phyloP scores from a whole-genome alignment of 2,797 vertebrate genomes.

The Enteromius unitaeniatus region DNA sequence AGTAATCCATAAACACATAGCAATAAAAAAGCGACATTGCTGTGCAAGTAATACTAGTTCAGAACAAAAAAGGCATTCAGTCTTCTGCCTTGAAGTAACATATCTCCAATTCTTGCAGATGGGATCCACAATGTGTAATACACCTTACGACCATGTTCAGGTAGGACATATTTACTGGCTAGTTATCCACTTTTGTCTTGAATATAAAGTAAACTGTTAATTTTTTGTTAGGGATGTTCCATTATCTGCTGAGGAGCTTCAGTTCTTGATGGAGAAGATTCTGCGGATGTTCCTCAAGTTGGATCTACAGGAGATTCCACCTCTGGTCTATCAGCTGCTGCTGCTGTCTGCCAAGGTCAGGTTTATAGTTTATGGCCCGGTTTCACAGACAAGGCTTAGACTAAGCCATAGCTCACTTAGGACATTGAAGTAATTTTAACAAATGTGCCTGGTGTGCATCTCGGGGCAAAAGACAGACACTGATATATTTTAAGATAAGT shows the following conservation, averaged over 20 bases:
- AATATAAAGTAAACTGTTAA: background rate
- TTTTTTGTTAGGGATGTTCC: slow-evolving; percentile 84
- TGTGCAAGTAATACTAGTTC: background rate
- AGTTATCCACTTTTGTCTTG: background rate
- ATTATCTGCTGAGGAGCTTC: slow-evolving; percentile 88
- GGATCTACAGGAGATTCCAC: slow-evolving; percentile 94
- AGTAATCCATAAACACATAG: background rate
- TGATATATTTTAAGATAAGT: too few species aligned
- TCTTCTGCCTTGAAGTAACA: background rate
- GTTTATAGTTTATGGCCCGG: background rate
- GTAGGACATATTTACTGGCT: slow-evolving; percentile 71
- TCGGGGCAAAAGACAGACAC: too few species aligned
- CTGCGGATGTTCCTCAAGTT: slow-evolving; percentile 88
- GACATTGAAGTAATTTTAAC: too few species aligned
- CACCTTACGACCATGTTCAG: slow-evolving; percentile 96
- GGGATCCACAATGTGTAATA: slow-evolving; percentile 88
- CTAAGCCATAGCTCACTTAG: too few species aligned
- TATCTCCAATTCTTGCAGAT: slow-evolving; percentile 75
- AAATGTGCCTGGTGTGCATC: too few species aligned
- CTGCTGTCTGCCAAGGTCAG: slow-evolving; percentile 91
- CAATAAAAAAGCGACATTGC: background rate
- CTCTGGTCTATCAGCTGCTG: slow-evolving; percentile 94
- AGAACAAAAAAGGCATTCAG: background rate
- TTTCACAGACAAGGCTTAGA: background rate
- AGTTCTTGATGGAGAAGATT: slow-evolving; percentile 90